phyloP scores from a whole-genome alignment of 1,140 invertebrate genomes.

The Hyphantria cunea region DNA sequence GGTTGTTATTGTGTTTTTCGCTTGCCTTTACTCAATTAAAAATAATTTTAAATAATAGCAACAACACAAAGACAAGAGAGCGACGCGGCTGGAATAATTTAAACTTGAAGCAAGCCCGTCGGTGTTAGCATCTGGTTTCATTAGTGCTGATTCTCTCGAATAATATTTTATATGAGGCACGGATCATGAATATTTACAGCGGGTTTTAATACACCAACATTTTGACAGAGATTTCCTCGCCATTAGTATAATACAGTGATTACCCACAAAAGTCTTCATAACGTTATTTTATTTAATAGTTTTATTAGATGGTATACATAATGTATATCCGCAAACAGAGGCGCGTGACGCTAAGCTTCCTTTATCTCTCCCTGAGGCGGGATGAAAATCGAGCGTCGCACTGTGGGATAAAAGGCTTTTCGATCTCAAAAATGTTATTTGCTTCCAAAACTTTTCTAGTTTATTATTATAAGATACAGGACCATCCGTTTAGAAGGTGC shows the following conservation, averaged over 20 bases:
- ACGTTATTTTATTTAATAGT: constrained; percentile 53
- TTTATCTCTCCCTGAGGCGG: constrained; percentile 57
- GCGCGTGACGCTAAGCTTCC: constrained; percentile 42
- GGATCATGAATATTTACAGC: constrained; percentile 70
- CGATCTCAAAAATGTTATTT: too few species aligned
- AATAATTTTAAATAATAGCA: constrained; percentile 78
- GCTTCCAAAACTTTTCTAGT: too few species aligned
- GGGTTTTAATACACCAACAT: constrained; percentile 49
- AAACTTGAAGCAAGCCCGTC: constrained; percentile 50
- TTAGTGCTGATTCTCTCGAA: constrained; percentile 58
- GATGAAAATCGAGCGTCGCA: constrained; percentile 59
- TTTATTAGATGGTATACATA: constrained; percentile 37
- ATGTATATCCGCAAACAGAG: constrained; percentile 2
- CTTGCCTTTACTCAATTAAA: constrained; percentile 77
- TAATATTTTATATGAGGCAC: constrained; percentile 58
- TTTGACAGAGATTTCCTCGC: constrained; percentile 36
- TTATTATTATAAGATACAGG: too few species aligned
- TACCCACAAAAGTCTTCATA: constrained; percentile 11
- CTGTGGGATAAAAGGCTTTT: too few species aligned
- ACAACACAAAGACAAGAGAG: constrained; percentile 54
- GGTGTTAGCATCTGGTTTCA: constrained; percentile 77
- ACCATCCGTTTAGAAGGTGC: too few species aligned
- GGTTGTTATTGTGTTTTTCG: constrained; percentile 68
- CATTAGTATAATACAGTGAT: constrained; percentile 11
- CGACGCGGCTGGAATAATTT: constrained; percentile 68